Base-by-base conservation (phyloP, 2,888 invertebrate species). In the Ectemnius cavifrons region DNA sequence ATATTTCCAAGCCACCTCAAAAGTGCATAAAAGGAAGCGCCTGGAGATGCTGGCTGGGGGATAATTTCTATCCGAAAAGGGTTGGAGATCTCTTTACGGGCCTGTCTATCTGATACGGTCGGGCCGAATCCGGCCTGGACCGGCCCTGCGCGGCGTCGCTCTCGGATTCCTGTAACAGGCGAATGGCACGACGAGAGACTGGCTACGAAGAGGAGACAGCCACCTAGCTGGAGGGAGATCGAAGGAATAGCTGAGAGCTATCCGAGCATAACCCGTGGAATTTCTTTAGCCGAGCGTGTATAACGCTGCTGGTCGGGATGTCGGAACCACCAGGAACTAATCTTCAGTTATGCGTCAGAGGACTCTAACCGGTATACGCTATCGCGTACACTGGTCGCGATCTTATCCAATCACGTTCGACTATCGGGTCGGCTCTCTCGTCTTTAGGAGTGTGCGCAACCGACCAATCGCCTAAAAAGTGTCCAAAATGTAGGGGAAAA, bases 121-220 rank as follows among this genome's bases (percentile, higher is more conserved):
- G 59, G 16, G 16, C 63, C 46, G 65, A 70, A 79, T 79, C 70
- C 20, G n/a, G 58, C 56, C 28, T 68, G 49, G 56, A n/a, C n/a
- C 47, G 5, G 60, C 57, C 63, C 23, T 0, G 23, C 77, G 58
- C 56, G 49, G 46, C 71, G 70, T 71, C 65, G 64, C 62, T 63
- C 70, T 75, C 64, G 65, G 75, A 80, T 78, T 71, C 73, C 20
- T 62, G 37, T 63, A 45, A 63, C 49, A 63, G 58, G n/a, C 57
- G 56, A 52, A 61, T 63, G 56, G 49, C 56, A 67, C 46, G 57
- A 57, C 69, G 20, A 13, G 46, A 13, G 16, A 27, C 28, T 47
- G 73, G 56, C 20, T 59, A 60, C 47, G 47, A 47, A 71, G 49
- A 37, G 37, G 37, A 37, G 37, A 37, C 37, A 37, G 37, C 37